Evolutionary conservation across 2,888 invertebrate species (phyloP), one percentile per base, ranked within the genome.

Genomic region (Rotaria sp.): DNA sequence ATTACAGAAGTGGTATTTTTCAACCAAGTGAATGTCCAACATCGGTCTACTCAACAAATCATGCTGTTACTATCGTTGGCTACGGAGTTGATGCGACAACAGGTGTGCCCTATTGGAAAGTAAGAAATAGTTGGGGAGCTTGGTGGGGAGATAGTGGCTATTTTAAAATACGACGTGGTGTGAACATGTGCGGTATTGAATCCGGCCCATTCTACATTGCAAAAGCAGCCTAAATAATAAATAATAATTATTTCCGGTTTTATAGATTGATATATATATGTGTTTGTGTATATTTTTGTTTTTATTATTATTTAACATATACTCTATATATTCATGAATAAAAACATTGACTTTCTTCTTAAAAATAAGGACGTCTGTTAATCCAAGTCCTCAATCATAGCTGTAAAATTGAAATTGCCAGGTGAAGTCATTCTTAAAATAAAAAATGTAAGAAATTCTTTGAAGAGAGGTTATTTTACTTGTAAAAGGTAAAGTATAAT

Each of bases 11-110:
- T 21, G 67, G 67, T 5, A 4, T 35, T 18, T 67, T 35, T 35
- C 35, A 67, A 21, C 35, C 67, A 30, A 18, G 0, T 35, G 67
- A 35, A 67, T 67, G 67, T 21, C 67, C 35, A 26, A 67, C 67
- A 18, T 35, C 35, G 38, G 5, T 35, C 5, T 2, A 4, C 3
- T 18, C 35, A 35, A 91, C 91, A 24, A 92, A 92, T 88, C 92
- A 92, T 87, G 92, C 92, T 24, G 92, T 92, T 4, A 88, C 92
- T 41, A 87, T 92, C 41, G 92, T 92, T 24, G 92, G 92, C 7
- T 92, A 92, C 88, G 92, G 92, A 0, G 89, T 88, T 0, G 91
- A 92, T 52, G 80, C 88, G 30, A 87, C 85, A n/a, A 88, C 89
- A 7, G 90, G 90, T 13, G 88, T 89, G 52, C 89, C 90, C 75